These are phyloP conservation scores for Galagoides demidoff DNA, from an alignment of 2,797 vertebrate species.

Conservation along the genomic window DNA sequence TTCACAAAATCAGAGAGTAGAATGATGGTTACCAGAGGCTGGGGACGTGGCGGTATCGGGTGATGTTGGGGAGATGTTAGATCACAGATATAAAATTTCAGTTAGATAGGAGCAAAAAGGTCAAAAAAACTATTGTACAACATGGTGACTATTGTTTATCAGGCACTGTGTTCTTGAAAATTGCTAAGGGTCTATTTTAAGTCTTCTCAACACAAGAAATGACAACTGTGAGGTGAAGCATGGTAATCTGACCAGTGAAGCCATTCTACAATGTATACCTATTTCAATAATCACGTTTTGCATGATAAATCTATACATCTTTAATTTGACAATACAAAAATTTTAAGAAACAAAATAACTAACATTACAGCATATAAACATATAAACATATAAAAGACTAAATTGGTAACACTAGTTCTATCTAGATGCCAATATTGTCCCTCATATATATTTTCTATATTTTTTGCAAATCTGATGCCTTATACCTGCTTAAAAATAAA, in stretches of 20 bases:
- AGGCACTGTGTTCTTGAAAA: not conserved
- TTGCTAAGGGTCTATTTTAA: not conserved
- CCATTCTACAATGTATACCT: not conserved
- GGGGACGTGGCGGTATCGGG: no score
- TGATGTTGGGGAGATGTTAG: no score
- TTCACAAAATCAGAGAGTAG: not conserved
- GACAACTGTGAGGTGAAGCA: not conserved
- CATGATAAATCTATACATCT: not conserved
- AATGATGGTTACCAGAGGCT: not conserved
- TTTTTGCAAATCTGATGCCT: not conserved
- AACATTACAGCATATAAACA: constrained; percentile 7
- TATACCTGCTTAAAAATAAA: constrained; percentile 5
- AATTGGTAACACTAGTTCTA: not conserved
- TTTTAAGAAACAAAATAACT: not conserved
- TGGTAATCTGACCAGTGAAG: no score
- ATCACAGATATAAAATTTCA: not conserved
- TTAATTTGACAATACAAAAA: not conserved
- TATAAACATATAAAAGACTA: not conserved
- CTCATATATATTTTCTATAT: not conserved
- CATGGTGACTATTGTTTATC: not conserved
- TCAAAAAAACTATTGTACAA: not conserved
- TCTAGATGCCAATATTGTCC: not conserved
- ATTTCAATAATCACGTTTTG: not conserved
- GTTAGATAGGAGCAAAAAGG: not conserved
- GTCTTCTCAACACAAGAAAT: not conserved